Evolutionary conservation across 2,113 vertebrate species (phyloP).

Genomic region (Pelodiscus sinensis): DNA sequence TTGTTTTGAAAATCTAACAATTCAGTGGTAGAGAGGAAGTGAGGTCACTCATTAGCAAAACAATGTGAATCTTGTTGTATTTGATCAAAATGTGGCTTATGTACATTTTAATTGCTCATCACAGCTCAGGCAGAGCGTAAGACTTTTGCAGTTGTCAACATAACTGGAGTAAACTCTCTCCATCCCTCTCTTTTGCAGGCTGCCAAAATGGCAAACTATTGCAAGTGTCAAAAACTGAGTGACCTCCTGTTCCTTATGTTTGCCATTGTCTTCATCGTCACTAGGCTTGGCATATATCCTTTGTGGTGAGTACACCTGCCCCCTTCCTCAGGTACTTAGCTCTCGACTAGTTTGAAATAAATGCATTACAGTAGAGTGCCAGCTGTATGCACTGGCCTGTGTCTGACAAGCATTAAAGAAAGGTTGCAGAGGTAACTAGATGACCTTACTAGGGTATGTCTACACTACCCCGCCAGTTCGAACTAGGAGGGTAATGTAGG

Average conservation of each 20-base stretch:
- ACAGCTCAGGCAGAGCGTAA: conserved; percentile 14
- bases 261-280: conserved; percentile 93
- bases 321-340: conserved; percentile 22
- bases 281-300: conserved; percentile 92
- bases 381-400: background rate
- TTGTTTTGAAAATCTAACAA: background rate
- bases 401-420: background rate
- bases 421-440: background rate
- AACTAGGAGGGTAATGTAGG: no score
- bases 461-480: no score
- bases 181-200: conserved; percentile 84
- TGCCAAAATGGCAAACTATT: conserved; percentile 99
- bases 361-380: background rate
- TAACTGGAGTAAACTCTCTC: conserved; percentile 51
- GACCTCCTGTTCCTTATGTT: conserved; percentile 96
- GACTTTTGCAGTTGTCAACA: conserved; percentile 38
- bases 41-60: background rate
- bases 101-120: conserved; percentile 18
- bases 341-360: conserved; percentile 19
- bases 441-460: background rate
- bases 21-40: background rate
- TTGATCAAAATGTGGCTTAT: background rate
- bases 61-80: background rate
- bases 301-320: conserved; percentile 88
- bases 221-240: conserved; percentile 97